A percentile compares a stretch with the other conserved stretches of the same genome.
phyloP scores from a whole-genome alignment of 1,140 invertebrate genomes.

The Helicorthomorpha holstii region DNA sequence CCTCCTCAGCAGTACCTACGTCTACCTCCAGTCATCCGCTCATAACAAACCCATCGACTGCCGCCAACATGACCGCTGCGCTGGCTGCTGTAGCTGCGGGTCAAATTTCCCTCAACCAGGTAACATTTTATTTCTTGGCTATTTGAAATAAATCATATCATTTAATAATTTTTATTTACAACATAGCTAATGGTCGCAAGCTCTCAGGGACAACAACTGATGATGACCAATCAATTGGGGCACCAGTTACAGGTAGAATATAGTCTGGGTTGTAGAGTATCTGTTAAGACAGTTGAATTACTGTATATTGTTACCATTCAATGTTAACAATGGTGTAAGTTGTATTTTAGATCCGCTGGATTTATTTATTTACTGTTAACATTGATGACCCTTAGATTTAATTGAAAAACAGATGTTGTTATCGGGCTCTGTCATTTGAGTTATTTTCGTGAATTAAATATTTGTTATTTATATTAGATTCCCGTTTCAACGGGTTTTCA shows the following conservation, averaged over 20 bases:
- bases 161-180: conserved; percentile 9
- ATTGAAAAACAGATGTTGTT: too few relatives aligned
- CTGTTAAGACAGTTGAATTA: too few relatives aligned
- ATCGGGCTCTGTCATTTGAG: too few relatives aligned
- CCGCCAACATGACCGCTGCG: conserved; percentile 34
- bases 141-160: not conserved
- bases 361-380: too few relatives aligned
- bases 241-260: conserved; percentile 16
- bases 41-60: conserved; percentile 8
- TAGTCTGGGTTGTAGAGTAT: too few relatives aligned
- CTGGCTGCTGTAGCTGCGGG: conserved; percentile 42
- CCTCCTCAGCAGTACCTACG: not conserved
- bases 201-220: conserved; percentile 24
- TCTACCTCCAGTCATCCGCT: not conserved
- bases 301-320: too few relatives aligned
- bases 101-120: conserved; percentile 36
- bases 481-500: conserved; percentile 23
- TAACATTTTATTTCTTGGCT: conserved; percentile 11
- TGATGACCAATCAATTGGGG: conserved; percentile 30
- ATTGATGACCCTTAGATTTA: too few relatives aligned
- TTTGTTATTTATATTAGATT: conserved; percentile 11
- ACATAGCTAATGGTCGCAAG: conserved; percentile 34
- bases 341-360: too few relatives aligned
- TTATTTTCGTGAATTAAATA: too few relatives aligned
- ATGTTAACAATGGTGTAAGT: too few relatives aligned